Evolutionary conservation across 1,140 invertebrate species (phyloP).

Genomic region (Lasioglossum baleicum): DNA sequence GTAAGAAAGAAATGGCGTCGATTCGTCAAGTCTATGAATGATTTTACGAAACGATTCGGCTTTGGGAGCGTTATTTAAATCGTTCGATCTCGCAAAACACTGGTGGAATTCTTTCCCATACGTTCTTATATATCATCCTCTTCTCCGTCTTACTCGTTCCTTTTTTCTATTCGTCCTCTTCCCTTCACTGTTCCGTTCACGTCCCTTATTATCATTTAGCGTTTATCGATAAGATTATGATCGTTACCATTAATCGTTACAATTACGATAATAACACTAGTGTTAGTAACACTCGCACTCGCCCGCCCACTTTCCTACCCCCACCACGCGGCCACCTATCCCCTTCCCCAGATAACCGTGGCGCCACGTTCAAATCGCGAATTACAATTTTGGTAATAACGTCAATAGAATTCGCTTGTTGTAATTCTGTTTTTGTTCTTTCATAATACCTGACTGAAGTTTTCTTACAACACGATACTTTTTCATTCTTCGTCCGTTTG

Average conservation of each 20-base stretch:
- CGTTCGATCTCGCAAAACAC: constrained; percentile 66
- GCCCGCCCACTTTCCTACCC: background rate
- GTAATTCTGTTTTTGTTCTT: background rate
- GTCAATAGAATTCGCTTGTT: no score
- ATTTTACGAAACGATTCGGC: constrained; percentile 76
- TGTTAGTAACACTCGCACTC: constrained; percentile 67
- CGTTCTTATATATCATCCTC: constrained; percentile 32
- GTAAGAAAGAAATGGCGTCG: constrained; percentile 42
- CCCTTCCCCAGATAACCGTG: background rate
- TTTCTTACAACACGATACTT: background rate
- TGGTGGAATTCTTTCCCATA: constrained; percentile 11
- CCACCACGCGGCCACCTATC: constrained; percentile 20
- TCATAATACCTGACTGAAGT: background rate
- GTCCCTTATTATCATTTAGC: constrained; percentile 65
- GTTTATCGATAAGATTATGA: constrained; percentile 75
- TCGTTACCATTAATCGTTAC: constrained; percentile 79
- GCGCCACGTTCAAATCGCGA: constrained; percentile 14
- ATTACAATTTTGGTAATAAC: background rate
- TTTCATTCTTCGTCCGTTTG: constrained; percentile 2
- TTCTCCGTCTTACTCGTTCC: background rate
- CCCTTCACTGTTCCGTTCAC: constrained; percentile 5
- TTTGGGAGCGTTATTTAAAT: constrained; percentile 67
- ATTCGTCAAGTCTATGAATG: constrained; percentile 67
- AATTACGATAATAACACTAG: constrained; percentile 79
- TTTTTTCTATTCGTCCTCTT: background rate